These are phyloP conservation scores for Cyrtonyx montezumae DNA, from an alignment of 2,113 vertebrate genomes.

Conservation along the genomic window DNA sequence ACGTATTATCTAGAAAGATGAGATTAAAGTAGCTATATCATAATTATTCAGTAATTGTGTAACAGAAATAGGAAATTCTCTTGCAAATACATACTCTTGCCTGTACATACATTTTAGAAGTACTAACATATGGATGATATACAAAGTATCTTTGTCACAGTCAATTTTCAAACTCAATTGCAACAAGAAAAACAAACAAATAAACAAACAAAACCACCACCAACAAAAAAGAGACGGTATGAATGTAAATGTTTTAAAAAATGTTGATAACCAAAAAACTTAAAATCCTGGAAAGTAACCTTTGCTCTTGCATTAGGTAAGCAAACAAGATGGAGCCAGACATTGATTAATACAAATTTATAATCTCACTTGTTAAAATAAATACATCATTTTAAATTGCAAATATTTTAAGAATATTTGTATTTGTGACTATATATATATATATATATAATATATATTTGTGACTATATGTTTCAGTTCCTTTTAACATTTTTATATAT, in stretches of 20 bases:
- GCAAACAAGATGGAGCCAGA: not conserved
- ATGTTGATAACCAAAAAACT: not conserved
- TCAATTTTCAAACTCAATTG: not conserved
- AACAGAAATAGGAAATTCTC: not conserved
- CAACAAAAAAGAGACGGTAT: not conserved
- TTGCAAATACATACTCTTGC: not conserved
- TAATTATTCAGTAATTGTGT: not conserved
- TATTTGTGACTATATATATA: not conserved
- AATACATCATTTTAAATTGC: not conserved
- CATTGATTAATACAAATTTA: rapidly evolving
- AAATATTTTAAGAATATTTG: not conserved
- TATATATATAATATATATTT: not conserved
- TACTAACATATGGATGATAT: not conserved
- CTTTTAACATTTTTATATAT: not conserved
- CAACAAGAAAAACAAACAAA: not conserved
- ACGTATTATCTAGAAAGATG: not conserved
- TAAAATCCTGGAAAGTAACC: not conserved
- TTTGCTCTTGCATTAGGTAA: not conserved
- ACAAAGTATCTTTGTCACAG: not conserved
- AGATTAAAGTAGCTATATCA: not conserved
- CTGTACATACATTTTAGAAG: rapidly evolving
- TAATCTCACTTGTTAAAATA: not conserved
- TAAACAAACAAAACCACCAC: not conserved
- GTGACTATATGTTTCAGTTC: not conserved
- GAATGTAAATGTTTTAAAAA: not conserved